Conservation (phyloP, 2,888 invertebrate genomes). For the Drosophila merina region DNA sequence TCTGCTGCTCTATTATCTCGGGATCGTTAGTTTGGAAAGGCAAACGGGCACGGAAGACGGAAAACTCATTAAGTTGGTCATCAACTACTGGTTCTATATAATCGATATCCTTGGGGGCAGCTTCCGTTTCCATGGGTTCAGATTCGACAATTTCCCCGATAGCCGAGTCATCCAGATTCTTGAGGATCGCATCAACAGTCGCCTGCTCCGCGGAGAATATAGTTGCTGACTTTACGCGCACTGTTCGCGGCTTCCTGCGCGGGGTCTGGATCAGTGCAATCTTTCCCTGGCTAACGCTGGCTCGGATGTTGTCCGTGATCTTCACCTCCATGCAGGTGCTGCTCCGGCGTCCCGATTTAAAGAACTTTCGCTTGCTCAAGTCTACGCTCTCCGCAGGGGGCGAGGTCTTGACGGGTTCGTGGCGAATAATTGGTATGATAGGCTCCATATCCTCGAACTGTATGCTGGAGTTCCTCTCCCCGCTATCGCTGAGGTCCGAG, state of each 20-base stretch:
- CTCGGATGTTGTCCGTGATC: constrained; percentile 80
- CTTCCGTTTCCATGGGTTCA: constrained; percentile 26
- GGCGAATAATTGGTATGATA: constrained; percentile 66
- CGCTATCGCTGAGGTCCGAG: constrained; percentile 71
- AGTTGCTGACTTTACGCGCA: constrained; percentile 61
- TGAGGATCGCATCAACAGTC: constrained; percentile 81
- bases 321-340: constrained; percentile 78
- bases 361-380: constrained; percentile 77
- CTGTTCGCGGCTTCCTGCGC: constrained; percentile 39
- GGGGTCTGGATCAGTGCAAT: constrained; percentile 69
- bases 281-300: constrained; percentile 79
- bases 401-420: constrained; percentile 20
- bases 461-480: constrained; percentile 3
- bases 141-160: constrained; percentile 65
- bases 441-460: constrained; percentile 53
- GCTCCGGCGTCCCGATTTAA: constrained; percentile 76
- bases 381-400: constrained; percentile 37
- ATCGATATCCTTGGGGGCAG: not conserved
- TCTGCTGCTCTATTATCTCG: constrained; percentile 79
- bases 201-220: constrained; percentile 82
- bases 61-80: constrained; percentile 45
- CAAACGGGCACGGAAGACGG: constrained; percentile 73
- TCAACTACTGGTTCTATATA: not conserved
- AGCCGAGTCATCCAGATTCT: constrained; percentile 76
- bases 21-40: constrained; percentile 82